Evolutionary conservation across 2,797 vertebrate species (phyloP).

Genomic region (Diplodus puntazzo): DNA sequence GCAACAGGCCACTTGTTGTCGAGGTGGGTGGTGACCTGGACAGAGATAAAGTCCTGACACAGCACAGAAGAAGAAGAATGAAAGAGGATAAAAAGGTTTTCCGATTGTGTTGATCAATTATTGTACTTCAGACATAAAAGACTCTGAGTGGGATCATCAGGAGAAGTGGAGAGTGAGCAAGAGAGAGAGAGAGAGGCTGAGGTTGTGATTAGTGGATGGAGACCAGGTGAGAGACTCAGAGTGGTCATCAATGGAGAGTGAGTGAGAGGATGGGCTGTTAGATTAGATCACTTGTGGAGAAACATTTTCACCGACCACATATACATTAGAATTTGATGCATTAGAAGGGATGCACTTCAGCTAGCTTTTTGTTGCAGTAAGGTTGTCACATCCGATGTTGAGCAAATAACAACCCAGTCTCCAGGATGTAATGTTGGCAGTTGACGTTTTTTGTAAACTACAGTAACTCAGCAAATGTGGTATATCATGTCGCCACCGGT

Average conservation of each 20-base stretch:
- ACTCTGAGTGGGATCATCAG: constrained; percentile 24
- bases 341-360: no score
- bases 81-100: background rate
- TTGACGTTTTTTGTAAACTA: no score
- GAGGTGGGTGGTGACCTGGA: constrained; percentile 9
- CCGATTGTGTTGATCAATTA: constrained; percentile 42
- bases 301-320: background rate
- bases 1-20: constrained; percentile 6
- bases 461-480: no score
- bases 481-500: no score
- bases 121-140: constrained; percentile 16
- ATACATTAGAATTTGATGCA: no score
- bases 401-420: no score
- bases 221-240: background rate
- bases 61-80: background rate
- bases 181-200: background rate
- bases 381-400: no score
- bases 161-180: constrained; percentile 6
- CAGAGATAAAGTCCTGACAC: background rate
- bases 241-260: background rate
- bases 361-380: no score
- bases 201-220: constrained; percentile 20
- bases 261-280: background rate
- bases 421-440: no score
- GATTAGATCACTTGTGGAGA: constrained; percentile 4